phyloP scores from a whole-genome alignment of 2,797 vertebrate genomes.

The Champsocephalus gunnari region DNA sequence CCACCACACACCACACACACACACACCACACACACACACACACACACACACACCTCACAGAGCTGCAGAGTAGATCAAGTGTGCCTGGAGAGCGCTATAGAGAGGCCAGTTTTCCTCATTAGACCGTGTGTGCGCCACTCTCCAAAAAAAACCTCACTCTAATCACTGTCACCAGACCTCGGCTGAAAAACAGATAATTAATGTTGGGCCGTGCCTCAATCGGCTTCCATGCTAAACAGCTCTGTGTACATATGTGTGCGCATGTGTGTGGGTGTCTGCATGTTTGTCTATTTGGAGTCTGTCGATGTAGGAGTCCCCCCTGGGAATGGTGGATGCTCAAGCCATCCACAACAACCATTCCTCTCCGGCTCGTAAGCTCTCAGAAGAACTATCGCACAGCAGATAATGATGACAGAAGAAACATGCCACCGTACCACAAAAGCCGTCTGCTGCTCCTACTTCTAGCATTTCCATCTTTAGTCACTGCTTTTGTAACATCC shows the following conservation, averaged over 20 bases:
- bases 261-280: slow-evolving; percentile 64
- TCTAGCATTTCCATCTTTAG: slow-evolving; percentile 16
- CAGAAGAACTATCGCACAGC: slow-evolving; percentile 66
- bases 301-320: slow-evolving; percentile 64
- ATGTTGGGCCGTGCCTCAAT: slow-evolving; percentile 79
- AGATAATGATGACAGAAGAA: slow-evolving; percentile 34
- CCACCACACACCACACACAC: slow-evolving; percentile 67
- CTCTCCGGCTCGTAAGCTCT: slow-evolving; percentile 59
- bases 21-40: slow-evolving; percentile 36
- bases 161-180: slow-evolving; percentile 85
- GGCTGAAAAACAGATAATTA: slow-evolving; percentile 80
- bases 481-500: not conserved
- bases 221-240: slow-evolving; percentile 79
- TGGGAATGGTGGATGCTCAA: slow-evolving; percentile 67
- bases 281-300: slow-evolving; percentile 73
- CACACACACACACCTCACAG: slow-evolving; percentile 37
- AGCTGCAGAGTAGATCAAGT: slow-evolving; percentile 78
- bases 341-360: slow-evolving; percentile 74
- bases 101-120: slow-evolving; percentile 85
- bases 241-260: slow-evolving; percentile 66
- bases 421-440: slow-evolving; percentile 32
- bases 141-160: slow-evolving; percentile 76
- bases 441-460: slow-evolving; percentile 45
- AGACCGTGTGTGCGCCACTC: slow-evolving; percentile 74
- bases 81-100: slow-evolving; percentile 76